A percentile compares a stretch with the other conserved stretches of the same genome.
phyloP scores from a whole-genome alignment of 2,888 invertebrate species.

The Trachelus iudaicus region DNA sequence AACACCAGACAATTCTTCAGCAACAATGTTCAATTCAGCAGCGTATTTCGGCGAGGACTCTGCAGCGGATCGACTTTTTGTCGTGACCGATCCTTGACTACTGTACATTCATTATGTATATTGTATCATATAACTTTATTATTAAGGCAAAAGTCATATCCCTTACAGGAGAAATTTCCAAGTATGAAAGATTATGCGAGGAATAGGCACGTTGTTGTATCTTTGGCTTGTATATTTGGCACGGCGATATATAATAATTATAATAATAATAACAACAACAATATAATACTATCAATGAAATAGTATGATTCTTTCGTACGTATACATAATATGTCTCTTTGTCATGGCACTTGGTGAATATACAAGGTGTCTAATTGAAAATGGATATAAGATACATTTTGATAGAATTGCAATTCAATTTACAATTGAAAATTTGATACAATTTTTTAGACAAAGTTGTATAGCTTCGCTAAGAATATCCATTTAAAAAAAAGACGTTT shows the following conservation, averaged over 20 bases:
- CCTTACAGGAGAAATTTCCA: constrained; percentile 13
- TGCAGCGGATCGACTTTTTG: constrained; percentile 59
- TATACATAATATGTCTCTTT: constrained; percentile 11
- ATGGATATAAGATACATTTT: too few species aligned
- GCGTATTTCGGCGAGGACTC: constrained; percentile 62
- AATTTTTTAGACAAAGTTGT: neutral
- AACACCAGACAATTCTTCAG: constrained; percentile 29
- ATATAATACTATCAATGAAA: constrained; percentile 14
- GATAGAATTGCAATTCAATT: too few species aligned
- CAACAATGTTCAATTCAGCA: constrained; percentile 60
- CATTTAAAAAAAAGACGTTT: neutral
- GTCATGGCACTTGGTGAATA: constrained; percentile 23
- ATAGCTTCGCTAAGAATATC: neutral
- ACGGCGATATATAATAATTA: constrained; percentile 41
- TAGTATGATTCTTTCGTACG: neutral
- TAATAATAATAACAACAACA: constrained; percentile 15
- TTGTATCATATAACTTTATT: constrained; percentile 57
- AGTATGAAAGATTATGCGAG: constrained; percentile 12
- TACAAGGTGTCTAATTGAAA: neutral
- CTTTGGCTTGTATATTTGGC: constrained; percentile 58
- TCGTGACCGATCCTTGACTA: constrained; percentile 62
- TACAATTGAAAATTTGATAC: neutral
- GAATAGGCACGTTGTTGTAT: constrained; percentile 24
- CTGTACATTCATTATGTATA: constrained; percentile 61
- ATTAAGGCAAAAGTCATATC: constrained; percentile 32